Base-by-base conservation (phyloP, 1,140 invertebrate species). In the Kradibia gibbosae region DNA sequence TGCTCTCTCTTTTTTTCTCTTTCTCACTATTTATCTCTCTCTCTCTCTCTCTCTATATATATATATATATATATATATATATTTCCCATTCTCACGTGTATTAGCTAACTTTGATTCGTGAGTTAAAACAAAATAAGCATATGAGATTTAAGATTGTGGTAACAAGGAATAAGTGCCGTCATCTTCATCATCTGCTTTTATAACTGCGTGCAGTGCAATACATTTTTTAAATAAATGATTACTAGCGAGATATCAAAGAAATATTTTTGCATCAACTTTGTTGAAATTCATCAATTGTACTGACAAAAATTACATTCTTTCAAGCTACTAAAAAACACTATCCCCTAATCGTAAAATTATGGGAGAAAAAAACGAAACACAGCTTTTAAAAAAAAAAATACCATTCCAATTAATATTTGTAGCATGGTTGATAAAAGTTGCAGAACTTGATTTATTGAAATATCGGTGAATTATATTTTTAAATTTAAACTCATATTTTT, bases 21-120 rank as follows among this genome's bases (percentile, higher is more conserved):
- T 20, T 42, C 74, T 77, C 75, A 20, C 74, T 45, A 3, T 10
- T n/a, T 62, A 55, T 78, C 75, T 31, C 74, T 65, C 75, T n/a
- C 50, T 25, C 67, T 45, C 39, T 42, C 39, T 70, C 67, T 25
- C 22, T 7, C 39, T n/a, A n/a, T n/a, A n/a, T n/a, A n/a, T n/a
- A n/a, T n/a, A n/a, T n/a, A n/a, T n/a, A n/a, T n/a, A n/a, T n/a
- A n/a, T n/a, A n/a, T n/a, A n/a, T n/a, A n/a, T n/a, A n/a, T n/a
- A n/a, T n/a, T n/a, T n/a, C 8, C 42, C 50, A 15, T 57, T 42
- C 50, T 55, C 31, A 53, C 36, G 60, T 75, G 22, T 42, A 31
- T 71, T 73, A 73, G 55, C 53, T 31, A 53, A 22, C 71, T 53
- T 53, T 73, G 28, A 31, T 34, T 34, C 10, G 34, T 36, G 15